phyloP scores from a whole-genome alignment of 1,140 invertebrate genomes.

The Campoletis sonorensis region DNA sequence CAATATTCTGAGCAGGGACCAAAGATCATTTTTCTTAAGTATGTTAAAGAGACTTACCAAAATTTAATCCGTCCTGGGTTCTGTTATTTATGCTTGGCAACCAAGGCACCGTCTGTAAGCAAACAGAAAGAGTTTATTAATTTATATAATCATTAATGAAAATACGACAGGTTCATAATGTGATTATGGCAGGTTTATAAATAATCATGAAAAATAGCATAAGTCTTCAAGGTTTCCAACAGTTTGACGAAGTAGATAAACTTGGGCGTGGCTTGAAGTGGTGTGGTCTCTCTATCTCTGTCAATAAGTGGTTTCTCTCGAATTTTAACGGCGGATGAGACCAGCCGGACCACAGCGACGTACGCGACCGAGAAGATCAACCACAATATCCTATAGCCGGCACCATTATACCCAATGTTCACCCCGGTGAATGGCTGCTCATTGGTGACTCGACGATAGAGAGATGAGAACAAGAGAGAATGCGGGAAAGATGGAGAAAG shows the following conservation, averaged over 20 bases:
- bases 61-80: neutral
- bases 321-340: constrained; percentile 28
- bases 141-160: neutral
- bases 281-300: neutral
- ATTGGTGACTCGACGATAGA: constrained; percentile 14
- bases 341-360: neutral
- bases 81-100: neutral
- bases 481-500: constrained; percentile 51
- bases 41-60: constrained; percentile 2
- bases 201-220: neutral
- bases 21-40: neutral
- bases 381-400: constrained; percentile 33
- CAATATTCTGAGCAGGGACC: neutral
- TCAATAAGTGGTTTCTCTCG: constrained; percentile 13
- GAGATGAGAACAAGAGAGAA: constrained; percentile 27
- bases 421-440: neutral
- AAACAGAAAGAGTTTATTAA: neutral
- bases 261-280: constrained; percentile 29
- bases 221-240: constrained; percentile 19
- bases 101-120: constrained; percentile 29
- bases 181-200: neutral
- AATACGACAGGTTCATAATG: neutral
- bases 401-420: constrained; percentile 37
- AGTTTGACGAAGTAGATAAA: constrained; percentile 27
- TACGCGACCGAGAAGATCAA: constrained; percentile 9